Conservation (phyloP, 2,888 invertebrate species). For the Sisyra nigra region DNA sequence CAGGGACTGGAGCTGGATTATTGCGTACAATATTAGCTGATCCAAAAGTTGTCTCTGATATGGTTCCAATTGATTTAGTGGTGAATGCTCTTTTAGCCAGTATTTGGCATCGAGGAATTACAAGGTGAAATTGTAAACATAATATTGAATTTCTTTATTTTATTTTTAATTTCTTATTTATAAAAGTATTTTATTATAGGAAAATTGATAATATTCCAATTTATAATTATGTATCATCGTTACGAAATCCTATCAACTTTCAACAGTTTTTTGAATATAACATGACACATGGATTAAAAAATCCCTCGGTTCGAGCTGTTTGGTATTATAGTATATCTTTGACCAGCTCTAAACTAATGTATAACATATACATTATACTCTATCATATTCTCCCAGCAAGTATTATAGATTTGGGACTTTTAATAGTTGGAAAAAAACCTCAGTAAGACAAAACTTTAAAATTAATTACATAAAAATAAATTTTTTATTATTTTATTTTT, state of each 20-base stretch:
- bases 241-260: not conserved
- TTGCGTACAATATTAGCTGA: slow-evolving; percentile 39
- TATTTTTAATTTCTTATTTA: too few relatives aligned
- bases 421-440: slow-evolving; percentile 32
- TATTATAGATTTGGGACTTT: slow-evolving; percentile 31
- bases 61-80: slow-evolving; percentile 52
- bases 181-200: not conserved
- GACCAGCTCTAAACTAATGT: slow-evolving; percentile 25
- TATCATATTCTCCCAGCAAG: slow-evolving; percentile 41
- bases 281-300: slow-evolving; percentile 21
- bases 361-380: slow-evolving; percentile 28
- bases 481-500: not conserved
- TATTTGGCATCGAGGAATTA: slow-evolving; percentile 29
- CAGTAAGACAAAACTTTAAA: slow-evolving; percentile 16
- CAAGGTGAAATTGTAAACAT: not conserved
- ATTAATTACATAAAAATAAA: not conserved
- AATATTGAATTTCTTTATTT: too few relatives aligned
- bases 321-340: slow-evolving; percentile 28
- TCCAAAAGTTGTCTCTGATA: slow-evolving; percentile 35
- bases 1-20: slow-evolving; percentile 38
- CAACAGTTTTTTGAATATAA: slow-evolving; percentile 10
- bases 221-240: slow-evolving; percentile 3
- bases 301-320: slow-evolving; percentile 18
- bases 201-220: not conserved
- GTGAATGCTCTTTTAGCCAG: slow-evolving; percentile 41